Evolutionary conservation across 2,797 vertebrate genomes (phyloP), one percentile per base, ranked within the genome.

Genomic region (Octomys mimax): DNA sequence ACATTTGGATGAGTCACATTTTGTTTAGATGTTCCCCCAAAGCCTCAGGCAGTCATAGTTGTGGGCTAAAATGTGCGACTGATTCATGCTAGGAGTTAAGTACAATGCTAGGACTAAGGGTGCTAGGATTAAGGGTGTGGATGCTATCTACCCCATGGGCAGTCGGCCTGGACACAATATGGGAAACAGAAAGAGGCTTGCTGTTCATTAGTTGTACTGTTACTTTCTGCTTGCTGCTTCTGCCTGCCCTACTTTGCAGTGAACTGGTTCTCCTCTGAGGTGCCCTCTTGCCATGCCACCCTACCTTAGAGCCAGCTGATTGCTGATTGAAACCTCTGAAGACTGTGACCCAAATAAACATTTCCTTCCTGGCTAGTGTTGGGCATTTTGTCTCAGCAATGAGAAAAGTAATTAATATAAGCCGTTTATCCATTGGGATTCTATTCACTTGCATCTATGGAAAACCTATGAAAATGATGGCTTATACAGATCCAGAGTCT

Each of bases 401-500:
- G 31, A 68, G 64, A 33, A 68, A n/a, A 68, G 36, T 71, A 39
- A 71, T 36, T 24, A 71, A 71, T 10, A 39, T 36, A 71, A 91
- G 36, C 78, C 33, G 57, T 64, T 93, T 77, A 83, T 70, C 75
- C 83, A 13, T 59, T 80, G 75, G 66, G 75, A 87, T 91, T 83
- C 82, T 39, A 16, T 70, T 86, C 83, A 73, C 10, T 70, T 91
- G 11, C 64, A 80, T 61, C 46, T 77, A 86, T 71, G 73, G 73
- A 92, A 93, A 82, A 16, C 73, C 73, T 87, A 12, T 78, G 26
- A 70, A 52, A 80, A 77, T 24, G 14, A 26, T 64, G 66, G 9
- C 59, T 92, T 96, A 54, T 6, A 28, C 71, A 93, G 59, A n/a
- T 28, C 54, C 46, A n/a, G 24, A 46, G 31, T 81, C 3, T 9